These are phyloP conservation scores for Andrena marginata DNA, from an alignment of 2,888 invertebrate genomes.

Conservation along the genomic window DNA sequence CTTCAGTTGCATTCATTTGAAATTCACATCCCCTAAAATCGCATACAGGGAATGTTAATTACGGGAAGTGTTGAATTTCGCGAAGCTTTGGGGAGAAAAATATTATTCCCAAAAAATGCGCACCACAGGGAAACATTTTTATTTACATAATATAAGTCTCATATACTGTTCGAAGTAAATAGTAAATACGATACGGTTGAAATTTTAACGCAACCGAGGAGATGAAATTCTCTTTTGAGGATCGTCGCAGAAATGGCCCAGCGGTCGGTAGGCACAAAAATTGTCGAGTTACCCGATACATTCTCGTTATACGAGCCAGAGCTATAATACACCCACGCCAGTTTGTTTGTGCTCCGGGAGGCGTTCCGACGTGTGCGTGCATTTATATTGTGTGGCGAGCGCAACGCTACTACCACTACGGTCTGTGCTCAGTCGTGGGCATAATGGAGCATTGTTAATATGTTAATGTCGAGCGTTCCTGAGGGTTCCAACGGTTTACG, in stretches of 20 bases:
- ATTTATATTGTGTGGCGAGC: constrained; percentile 51
- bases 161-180: no score
- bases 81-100: no score
- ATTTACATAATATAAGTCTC: no score
- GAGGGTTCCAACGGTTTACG: constrained; percentile 57
- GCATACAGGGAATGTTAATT: no score
- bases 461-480: constrained; percentile 75
- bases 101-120: no score
- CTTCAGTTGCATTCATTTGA: no score
- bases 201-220: no score
- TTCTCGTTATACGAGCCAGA: constrained; percentile 46
- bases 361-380: constrained; percentile 25
- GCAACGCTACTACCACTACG: constrained; percentile 39
- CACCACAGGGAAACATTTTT: no score
- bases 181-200: no score
- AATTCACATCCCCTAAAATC: no score
- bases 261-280: not conserved
- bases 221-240: not conserved
- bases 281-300: constrained; percentile 43
- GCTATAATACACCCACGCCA: constrained; percentile 64
- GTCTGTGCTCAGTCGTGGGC: constrained; percentile 56
- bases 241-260: not conserved
- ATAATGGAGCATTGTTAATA: constrained; percentile 81
- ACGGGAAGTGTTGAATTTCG: no score
- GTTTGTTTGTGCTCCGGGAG: constrained; percentile 35